A percentile compares a stretch with the other conserved stretches of the same genome.
Evolutionary conservation across 2,888 invertebrate species (phyloP).

Genomic region (Andrena flavipes): DNA sequence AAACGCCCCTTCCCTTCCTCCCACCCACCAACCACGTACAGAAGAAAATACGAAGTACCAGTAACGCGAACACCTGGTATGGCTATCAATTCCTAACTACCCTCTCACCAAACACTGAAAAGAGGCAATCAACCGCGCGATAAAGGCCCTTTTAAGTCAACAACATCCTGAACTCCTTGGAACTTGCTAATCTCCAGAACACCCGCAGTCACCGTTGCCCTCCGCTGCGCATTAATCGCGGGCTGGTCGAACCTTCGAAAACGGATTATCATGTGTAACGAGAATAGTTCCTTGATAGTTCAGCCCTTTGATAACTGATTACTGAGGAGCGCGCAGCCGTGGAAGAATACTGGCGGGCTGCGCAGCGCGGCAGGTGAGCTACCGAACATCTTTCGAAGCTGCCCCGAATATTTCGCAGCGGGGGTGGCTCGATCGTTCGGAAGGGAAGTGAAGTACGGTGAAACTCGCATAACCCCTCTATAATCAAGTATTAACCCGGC

Average conservation of each 20-base stretch:
- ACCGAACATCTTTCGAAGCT: constrained; percentile 13
- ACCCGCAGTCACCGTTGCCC: neutral
- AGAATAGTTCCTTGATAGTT: constrained; percentile 47
- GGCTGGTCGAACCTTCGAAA: constrained; percentile 28
- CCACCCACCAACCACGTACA: too few relatives aligned
- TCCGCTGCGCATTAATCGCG: constrained; percentile 6
- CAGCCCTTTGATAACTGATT: constrained; percentile 30
- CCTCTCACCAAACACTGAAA: neutral
- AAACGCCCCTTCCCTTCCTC: too few relatives aligned
- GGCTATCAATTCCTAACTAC: neutral
- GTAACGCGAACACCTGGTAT: neutral
- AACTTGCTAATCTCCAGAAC: neutral
- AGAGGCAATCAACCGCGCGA: neutral
- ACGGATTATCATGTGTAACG: constrained; percentile 45
- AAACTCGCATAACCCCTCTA: constrained; percentile 38
- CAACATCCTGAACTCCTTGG: neutral
- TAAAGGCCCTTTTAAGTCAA: neutral
- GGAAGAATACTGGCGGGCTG: constrained; percentile 27
- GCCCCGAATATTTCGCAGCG: constrained; percentile 13
- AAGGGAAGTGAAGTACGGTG: constrained; percentile 32
- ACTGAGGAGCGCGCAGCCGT: constrained; percentile 12
- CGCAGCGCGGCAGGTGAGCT: neutral
- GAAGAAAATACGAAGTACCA: too few relatives aligned
- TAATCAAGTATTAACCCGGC: constrained; percentile 44
- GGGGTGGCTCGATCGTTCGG: constrained; percentile 32